These are phyloP conservation scores for Triplophysa dalaica DNA, from an alignment of 2,113 vertebrate species.

Conservation along the genomic window DNA sequence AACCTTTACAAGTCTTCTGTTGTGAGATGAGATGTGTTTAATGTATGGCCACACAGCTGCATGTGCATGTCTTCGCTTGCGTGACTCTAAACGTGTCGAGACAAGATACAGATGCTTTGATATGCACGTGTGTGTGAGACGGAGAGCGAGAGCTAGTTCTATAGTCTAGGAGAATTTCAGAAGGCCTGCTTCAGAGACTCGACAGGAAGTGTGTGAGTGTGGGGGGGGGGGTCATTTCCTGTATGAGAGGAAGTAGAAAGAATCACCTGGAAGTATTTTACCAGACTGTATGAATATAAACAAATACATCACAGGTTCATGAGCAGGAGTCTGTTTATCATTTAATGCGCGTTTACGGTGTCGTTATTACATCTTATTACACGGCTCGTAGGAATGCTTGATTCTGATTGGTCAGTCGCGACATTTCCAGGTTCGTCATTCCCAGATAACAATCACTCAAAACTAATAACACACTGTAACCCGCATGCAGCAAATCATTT, in stretches of 20 bases:
- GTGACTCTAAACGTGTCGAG: background rate
- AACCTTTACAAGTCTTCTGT: background rate
- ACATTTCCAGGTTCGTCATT: no score
- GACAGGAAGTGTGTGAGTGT: background rate
- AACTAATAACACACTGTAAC: no score
- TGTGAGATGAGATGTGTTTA: background rate
- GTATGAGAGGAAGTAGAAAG: background rate
- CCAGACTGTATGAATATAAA: background rate
- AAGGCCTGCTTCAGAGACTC: background rate
- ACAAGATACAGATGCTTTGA: background rate
- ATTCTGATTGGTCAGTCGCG: no score
- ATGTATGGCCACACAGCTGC: no score
- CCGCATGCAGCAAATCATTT: no score
- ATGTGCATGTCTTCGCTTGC: constrained; percentile 9
- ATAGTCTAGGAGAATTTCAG: no score
- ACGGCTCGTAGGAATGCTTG: no score
- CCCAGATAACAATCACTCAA: no score
- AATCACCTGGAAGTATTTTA: background rate
- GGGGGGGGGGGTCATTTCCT: background rate
- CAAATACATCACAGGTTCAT: no score
- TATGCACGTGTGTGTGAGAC: background rate
- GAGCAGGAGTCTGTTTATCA: no score
- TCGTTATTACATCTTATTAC: no score
- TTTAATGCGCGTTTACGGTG: no score
- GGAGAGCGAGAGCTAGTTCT: background rate